Conservation (phyloP, 2,797 vertebrate species). For the Diplodus sargus region DNA sequence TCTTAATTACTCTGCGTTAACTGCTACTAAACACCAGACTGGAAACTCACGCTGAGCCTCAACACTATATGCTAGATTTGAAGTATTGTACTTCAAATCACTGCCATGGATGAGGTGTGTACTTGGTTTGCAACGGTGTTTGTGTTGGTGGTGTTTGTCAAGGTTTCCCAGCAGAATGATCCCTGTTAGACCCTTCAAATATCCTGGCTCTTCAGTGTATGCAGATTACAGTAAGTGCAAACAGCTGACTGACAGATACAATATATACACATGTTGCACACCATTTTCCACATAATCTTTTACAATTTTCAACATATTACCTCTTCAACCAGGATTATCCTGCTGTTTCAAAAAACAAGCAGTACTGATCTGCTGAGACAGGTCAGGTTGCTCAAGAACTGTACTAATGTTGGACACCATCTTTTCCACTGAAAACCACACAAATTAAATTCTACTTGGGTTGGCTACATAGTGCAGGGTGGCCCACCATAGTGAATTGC, state of each 20-base stretch:
- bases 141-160: no score
- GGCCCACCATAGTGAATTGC: slow-evolving; percentile 4
- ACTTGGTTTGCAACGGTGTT: no score
- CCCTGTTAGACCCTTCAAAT: no score
- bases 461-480: not conserved
- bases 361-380: not conserved
- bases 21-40: slow-evolving; percentile 35
- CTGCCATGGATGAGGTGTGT: no score
- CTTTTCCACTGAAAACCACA: slow-evolving; percentile 36
- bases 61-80: not conserved
- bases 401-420: not conserved
- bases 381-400: slow-evolving; percentile 1
- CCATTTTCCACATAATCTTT: not conserved
- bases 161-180: no score
- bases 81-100: not conserved
- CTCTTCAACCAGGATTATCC: not conserved
- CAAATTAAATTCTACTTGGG: slow-evolving; percentile 11
- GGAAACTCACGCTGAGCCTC: slow-evolving; percentile 25
- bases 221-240: not conserved
- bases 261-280: not conserved
- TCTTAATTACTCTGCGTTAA: slow-evolving; percentile 35
- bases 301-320: slow-evolving; percentile 12
- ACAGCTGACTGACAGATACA: not conserved
- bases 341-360: slow-evolving; percentile 21
- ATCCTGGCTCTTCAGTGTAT: no score